phyloP scores from a whole-genome alignment of 1,140 invertebrate species.

The Caenorhabditis briggsae region DNA sequence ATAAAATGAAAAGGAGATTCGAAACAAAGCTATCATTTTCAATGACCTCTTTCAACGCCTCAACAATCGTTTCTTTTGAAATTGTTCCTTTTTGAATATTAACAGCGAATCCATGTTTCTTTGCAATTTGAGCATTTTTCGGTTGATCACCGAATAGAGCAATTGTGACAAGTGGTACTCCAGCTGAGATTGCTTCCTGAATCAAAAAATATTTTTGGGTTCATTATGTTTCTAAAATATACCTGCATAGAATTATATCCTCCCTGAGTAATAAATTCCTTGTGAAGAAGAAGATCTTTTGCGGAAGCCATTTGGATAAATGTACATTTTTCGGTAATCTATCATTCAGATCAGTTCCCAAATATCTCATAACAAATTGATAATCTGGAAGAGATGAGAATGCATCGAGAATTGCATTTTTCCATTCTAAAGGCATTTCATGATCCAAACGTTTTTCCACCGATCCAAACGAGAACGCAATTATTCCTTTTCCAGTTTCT shows the following conservation, averaged over 20 bases:
- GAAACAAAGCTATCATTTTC: not conserved
- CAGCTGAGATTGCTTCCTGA: slow-evolving; percentile 68
- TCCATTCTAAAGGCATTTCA: slow-evolving; percentile 55
- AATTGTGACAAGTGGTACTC: slow-evolving; percentile 70
- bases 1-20: too few species aligned
- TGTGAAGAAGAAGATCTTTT: slow-evolving; percentile 76
- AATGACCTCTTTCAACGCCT: slow-evolving; percentile 45
- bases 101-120: slow-evolving; percentile 63
- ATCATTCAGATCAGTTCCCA: slow-evolving; percentile 75
- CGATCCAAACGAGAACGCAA: slow-evolving; percentile 60
- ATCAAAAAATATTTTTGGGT: not conserved
- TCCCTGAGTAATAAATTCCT: slow-evolving; percentile 70
- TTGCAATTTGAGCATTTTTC: slow-evolving; percentile 65
- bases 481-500: slow-evolving; percentile 51
- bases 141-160: slow-evolving; percentile 71
- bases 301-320: slow-evolving; percentile 68
- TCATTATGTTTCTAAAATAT: not conserved
- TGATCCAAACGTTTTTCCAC: slow-evolving; percentile 43
- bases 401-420: slow-evolving; percentile 46
- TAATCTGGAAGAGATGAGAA: slow-evolving; percentile 52
- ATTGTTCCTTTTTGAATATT: slow-evolving; percentile 52
- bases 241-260: slow-evolving; percentile 71
- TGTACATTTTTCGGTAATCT: slow-evolving; percentile 79
- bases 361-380: slow-evolving; percentile 58
- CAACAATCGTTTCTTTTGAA: slow-evolving; percentile 39